A percentile compares a stretch with the other conserved stretches of the same genome.
Conservation (phyloP, 2,113 vertebrate genomes). For the Elephantulus edwardii region DNA sequence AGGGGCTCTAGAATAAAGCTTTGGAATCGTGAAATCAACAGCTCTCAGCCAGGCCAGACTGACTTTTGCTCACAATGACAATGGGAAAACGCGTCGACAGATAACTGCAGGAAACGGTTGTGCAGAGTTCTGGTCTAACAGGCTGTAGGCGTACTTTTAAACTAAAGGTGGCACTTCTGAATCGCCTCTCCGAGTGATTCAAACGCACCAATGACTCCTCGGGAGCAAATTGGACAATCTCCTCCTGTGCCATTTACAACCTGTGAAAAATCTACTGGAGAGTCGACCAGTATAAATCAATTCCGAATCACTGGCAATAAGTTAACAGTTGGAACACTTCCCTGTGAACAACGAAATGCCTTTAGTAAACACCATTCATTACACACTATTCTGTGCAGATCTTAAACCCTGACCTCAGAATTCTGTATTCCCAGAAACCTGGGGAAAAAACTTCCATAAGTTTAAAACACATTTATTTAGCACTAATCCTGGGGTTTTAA, state of each 20-base stretch:
- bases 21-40: not conserved
- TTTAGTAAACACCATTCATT: not conserved
- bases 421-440: not conserved
- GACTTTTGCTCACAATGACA: not conserved
- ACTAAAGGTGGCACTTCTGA: no score
- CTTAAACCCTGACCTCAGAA: not conserved
- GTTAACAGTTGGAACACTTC: not conserved
- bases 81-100: not conserved
- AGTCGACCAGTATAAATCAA: no score
- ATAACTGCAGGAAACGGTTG: not conserved
- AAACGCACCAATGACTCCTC: no score
- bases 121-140: not conserved
- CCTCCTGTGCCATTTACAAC: no score
- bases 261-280: no score
- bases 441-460: conserved; percentile 4
- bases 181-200: no score
- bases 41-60: not conserved
- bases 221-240: no score
- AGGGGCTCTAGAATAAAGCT: not conserved
- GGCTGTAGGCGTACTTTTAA: no score
- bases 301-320: no score
- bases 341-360: not conserved
- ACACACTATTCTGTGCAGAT: not conserved
- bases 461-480: not conserved
- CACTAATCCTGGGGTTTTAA: no score